Evolutionary conservation across 2,797 vertebrate genomes (phyloP), one percentile per base, ranked within the genome.

Genomic region (Syngnathus acus): DNA sequence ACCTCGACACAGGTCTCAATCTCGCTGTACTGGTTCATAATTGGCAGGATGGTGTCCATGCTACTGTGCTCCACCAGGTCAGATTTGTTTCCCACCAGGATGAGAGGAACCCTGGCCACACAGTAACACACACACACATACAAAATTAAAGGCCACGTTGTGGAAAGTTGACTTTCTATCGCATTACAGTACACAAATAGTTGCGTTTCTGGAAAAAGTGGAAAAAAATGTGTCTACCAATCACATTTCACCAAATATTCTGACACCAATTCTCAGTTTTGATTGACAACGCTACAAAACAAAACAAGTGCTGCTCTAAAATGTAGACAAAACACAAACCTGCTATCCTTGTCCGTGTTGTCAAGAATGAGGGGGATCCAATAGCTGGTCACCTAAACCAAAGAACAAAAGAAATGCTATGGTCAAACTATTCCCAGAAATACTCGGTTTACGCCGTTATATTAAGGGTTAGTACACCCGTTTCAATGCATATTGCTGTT

Each of bases 1-100:
- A 98, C 96, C 96, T 98, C 96, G 54, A 98, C 95, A 78, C 96
- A 98, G 0, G 96, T 98, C 91, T 98, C 96, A 76, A 98, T 97
- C 83, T 97, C 95, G 42, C 93, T 94, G 76, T 97, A 93, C 77
- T 94, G 94, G 87, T 98, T 98, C 96, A 98, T 98, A 72, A 98
- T 95, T 71, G 95, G 95, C 76, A 98, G 93, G 65, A 98, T 94
- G 67, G 93, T 95, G 85, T 98, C 96, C 96, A 98, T 97, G 83
- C 94, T 97, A 89, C 95, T 97, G 74, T 98, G 95, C 37, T 98
- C 95, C 84, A 97, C 93, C 72, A 98, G 86, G 86, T 98, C 96
- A 0, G 96, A 98, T 78, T 98, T 98, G 88, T 98, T 98, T 69
- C 95, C 96, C 82, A 98, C 96, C 83, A 98, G 81, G 85, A 98